These are phyloP conservation scores for Drosophila percnosoma DNA, from an alignment of 2,888 invertebrate genomes.

Conservation along the genomic window DNA sequence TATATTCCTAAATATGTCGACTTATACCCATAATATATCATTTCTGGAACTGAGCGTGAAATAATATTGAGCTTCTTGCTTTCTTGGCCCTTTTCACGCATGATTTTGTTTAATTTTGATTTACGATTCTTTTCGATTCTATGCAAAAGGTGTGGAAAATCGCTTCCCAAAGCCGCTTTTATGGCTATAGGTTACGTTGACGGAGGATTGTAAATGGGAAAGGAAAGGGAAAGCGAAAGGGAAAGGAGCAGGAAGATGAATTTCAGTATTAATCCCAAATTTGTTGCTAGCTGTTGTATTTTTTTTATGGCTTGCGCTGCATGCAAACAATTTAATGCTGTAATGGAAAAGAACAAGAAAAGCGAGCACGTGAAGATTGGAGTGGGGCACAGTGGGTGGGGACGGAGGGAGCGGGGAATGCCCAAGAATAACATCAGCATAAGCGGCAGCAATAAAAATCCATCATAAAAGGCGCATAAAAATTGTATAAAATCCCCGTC, in stretches of 20 bases:
- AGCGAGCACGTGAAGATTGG: not conserved
- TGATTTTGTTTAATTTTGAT: constrained; percentile 51
- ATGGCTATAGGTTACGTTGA: constrained; percentile 11
- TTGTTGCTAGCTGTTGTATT: constrained; percentile 68
- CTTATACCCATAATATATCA: not conserved
- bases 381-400: not conserved
- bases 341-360: constrained; percentile 20
- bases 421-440: constrained; percentile 45
- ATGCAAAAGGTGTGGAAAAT: constrained; percentile 52
- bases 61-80: constrained; percentile 14
- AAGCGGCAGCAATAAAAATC: constrained; percentile 71
- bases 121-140: constrained; percentile 35
- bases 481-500: constrained; percentile 59
- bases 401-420: not conserved
- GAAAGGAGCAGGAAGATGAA: constrained; percentile 6
- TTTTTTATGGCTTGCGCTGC: constrained; percentile 65
- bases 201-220: constrained; percentile 5
- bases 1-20: not conserved
- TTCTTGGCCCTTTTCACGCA: constrained; percentile 34
- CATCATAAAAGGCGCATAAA: constrained; percentile 74
- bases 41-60: constrained; percentile 17
- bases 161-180: constrained; percentile 39
- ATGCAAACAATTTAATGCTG: constrained; percentile 72
- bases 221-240: not conserved
- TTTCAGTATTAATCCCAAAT: constrained; percentile 66